Percentiles rank a stretch among this genome's conserved stretches.
Evolutionary conservation across 2,797 vertebrate genomes (phyloP).

Genomic region (Thamnophis elegans): DNA sequence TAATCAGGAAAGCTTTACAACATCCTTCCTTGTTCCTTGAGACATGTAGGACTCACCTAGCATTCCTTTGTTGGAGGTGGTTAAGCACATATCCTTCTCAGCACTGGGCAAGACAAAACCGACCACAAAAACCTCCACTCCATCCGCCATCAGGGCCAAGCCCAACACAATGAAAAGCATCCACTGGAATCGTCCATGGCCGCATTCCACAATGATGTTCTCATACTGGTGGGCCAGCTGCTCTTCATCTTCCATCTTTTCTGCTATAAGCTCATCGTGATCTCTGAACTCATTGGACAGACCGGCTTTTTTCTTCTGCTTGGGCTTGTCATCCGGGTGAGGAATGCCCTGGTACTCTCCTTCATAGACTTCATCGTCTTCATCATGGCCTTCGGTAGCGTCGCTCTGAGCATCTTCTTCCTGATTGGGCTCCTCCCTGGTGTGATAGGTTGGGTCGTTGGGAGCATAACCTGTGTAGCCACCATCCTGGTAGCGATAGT

Average conservation of each 20-base stretch:
- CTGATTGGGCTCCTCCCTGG: slow-evolving; percentile 77
- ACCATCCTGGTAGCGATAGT: slow-evolving; percentile 78
- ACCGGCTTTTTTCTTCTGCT: slow-evolving; percentile 77
- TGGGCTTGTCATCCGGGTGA: slow-evolving; percentile 88
- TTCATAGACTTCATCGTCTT: slow-evolving; percentile 94
- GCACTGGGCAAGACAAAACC: slow-evolving; percentile 94
- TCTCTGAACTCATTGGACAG: slow-evolving; percentile 79
- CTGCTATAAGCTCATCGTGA: slow-evolving; percentile 77
- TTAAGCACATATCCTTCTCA: slow-evolving; percentile 98
- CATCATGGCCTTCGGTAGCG: slow-evolving; percentile 92
- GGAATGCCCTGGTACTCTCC: slow-evolving; percentile 97
- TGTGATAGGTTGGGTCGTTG: slow-evolving; percentile 79
- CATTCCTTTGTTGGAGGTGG: slow-evolving; percentile 93
- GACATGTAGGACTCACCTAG: slow-evolving; percentile 82
- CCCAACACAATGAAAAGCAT: slow-evolving; percentile 90
- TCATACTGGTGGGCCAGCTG: slow-evolving; percentile 93
- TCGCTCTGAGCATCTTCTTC: slow-evolving; percentile 94
- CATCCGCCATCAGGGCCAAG: slow-evolving; percentile 94
- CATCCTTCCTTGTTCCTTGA: background rate
- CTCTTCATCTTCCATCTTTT: slow-evolving; percentile 83
- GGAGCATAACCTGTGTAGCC: slow-evolving; percentile 75
- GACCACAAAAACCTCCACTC: slow-evolving; percentile 94
- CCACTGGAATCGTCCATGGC: slow-evolving; percentile 97
- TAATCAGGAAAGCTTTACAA: background rate
- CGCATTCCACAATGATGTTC: slow-evolving; percentile 93